phyloP scores from a whole-genome alignment of 2,797 vertebrate species.

The Ptychadena robeensis region DNA sequence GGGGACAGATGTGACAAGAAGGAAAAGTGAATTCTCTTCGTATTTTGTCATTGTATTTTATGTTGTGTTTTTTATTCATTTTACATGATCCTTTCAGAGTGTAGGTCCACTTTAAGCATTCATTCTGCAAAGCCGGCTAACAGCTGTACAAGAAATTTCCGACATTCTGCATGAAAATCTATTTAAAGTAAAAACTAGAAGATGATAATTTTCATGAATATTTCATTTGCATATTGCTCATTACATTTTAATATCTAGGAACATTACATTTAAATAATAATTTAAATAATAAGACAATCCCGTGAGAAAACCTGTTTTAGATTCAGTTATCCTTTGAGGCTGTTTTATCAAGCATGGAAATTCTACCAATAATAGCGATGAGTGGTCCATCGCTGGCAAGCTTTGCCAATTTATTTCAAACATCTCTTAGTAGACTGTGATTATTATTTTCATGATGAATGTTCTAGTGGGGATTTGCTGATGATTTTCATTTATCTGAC shows the following conservation, averaged over 20 bases:
- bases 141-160: background rate
- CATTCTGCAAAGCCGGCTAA: constrained; percentile 5
- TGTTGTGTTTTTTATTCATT: too few relatives aligned
- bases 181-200: constrained; percentile 36
- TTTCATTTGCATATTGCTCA: constrained; percentile 45
- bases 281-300: constrained; percentile 52
- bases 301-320: constrained; percentile 10
- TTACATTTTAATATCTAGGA: constrained; percentile 53
- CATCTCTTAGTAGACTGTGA: constrained; percentile 17
- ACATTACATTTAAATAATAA: constrained; percentile 53
- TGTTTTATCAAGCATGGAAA: constrained; percentile 51
- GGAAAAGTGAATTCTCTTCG: too few relatives aligned
- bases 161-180: constrained; percentile 14
- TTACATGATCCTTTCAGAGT: background rate
- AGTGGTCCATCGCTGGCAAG: constrained; percentile 16
- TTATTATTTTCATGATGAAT: constrained; percentile 34
- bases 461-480: background rate
- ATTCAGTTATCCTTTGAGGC: constrained; percentile 38
- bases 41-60: too few relatives aligned
- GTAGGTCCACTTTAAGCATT: background rate
- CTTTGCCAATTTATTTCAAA: constrained; percentile 45
- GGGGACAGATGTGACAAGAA: too few relatives aligned
- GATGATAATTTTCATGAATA: constrained; percentile 32
- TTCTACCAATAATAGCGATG: constrained; percentile 39
- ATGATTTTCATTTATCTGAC: constrained; percentile 22